Evolutionary conservation across 2,888 invertebrate species (phyloP).

Genomic region (Petrolisthes cinctipes): DNA sequence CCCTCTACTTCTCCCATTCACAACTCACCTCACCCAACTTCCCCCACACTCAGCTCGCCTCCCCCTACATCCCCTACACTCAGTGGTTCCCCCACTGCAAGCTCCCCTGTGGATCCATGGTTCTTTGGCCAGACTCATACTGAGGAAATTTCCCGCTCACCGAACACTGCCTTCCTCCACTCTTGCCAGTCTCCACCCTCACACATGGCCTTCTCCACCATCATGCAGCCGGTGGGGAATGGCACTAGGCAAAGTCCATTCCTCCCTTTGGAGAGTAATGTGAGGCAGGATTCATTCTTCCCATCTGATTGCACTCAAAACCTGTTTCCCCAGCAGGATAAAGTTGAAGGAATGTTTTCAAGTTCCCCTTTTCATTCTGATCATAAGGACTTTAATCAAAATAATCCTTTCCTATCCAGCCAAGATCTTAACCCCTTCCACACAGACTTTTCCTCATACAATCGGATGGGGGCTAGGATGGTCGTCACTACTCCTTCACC

Average conservation of each 20-base stretch:
- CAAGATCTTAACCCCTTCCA: constrained; percentile 1
- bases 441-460: not conserved
- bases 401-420: constrained; percentile 6
- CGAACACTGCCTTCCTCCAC: constrained; percentile 51
- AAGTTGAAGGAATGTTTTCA: not conserved
- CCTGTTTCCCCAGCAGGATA: not conserved
- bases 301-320: not conserved
- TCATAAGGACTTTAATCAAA: not conserved
- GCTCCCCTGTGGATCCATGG: constrained; percentile 41
- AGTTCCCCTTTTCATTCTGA: not conserved
- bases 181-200: constrained; percentile 55
- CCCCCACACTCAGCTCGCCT: constrained; percentile 34
- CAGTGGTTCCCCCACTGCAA: constrained; percentile 44
- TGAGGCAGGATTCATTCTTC: not conserved
- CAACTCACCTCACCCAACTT: not conserved
- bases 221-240: not conserved
- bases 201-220: not conserved
- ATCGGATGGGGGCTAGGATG: not conserved
- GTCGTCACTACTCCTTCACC: not conserved
- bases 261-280: not conserved
- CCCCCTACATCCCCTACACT: constrained; percentile 27
- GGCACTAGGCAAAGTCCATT: not conserved
- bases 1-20: not conserved
- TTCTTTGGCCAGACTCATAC: constrained; percentile 35
- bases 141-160: constrained; percentile 28